Evolutionary conservation across 1,140 invertebrate genomes (phyloP).

Genomic region (Leptonema lineaticorne): DNA sequence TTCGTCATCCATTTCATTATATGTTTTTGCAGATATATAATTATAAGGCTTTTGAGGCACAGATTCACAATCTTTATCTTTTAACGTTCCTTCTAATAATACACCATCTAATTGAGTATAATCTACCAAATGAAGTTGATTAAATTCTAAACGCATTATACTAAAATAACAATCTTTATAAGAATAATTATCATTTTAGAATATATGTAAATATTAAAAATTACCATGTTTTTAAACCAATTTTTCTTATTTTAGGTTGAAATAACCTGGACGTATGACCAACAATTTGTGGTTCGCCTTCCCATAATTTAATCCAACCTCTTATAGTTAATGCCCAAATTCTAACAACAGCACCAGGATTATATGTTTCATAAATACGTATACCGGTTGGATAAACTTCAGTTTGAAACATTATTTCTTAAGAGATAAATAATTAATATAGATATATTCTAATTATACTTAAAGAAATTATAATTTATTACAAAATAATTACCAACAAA

Average conservation of each 20-base stretch:
- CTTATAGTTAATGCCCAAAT: slow-evolving; percentile 67
- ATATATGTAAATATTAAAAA: slow-evolving; percentile 36
- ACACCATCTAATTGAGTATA: slow-evolving; percentile 89
- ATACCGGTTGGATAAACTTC: slow-evolving; percentile 75
- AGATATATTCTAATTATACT: slow-evolving; percentile 9
- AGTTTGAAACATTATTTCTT: slow-evolving; percentile 73
- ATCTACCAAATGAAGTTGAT: slow-evolving; percentile 76
- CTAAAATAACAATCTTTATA: slow-evolving; percentile 51
- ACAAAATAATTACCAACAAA: slow-evolving; percentile 70
- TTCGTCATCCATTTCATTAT: background rate
- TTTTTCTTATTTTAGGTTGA: slow-evolving; percentile 66
- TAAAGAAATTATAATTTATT: background rate
- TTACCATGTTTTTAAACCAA: slow-evolving; percentile 67
- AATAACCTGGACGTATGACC: slow-evolving; percentile 71
- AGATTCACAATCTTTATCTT: slow-evolving; percentile 14
- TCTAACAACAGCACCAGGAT: slow-evolving; percentile 82
- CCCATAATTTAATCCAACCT: slow-evolving; percentile 77
- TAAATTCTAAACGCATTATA: slow-evolving; percentile 79
- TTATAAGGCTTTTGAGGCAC: background rate
- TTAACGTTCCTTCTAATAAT: slow-evolving; percentile 63
- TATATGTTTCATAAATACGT: slow-evolving; percentile 85
- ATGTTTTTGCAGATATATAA: background rate
- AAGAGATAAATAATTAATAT: slow-evolving; percentile 37
- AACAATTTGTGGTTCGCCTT: slow-evolving; percentile 65
- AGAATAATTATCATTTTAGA: background rate